Conservation (phyloP, 2,113 vertebrate genomes). For the Orientallactaga bullata region DNA sequence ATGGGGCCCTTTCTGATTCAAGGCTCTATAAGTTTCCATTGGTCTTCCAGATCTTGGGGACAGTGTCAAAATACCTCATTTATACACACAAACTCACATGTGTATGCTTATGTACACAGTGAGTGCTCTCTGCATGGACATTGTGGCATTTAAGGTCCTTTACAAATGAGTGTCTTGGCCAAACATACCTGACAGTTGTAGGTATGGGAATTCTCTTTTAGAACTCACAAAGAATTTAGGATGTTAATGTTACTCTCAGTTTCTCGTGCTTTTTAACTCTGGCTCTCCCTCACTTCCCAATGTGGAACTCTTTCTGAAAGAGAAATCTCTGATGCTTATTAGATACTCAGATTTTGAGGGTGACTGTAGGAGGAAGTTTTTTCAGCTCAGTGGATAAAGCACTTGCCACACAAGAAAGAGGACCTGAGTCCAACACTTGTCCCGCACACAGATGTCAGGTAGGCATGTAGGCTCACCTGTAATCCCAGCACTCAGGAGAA, state of each 20-base stretch:
- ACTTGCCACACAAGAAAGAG: no score
- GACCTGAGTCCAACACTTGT: no score
- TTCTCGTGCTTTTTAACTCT: not conserved
- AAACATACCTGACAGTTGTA: not conserved
- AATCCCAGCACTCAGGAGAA: no score
- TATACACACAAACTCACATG: not conserved
- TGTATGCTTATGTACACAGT: not conserved
- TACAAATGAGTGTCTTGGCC: not conserved
- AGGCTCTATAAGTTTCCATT: conserved; percentile 4
- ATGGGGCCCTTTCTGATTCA: not conserved
- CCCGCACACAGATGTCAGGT: no score
- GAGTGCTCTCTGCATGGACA: not conserved
- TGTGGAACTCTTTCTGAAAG: not conserved
- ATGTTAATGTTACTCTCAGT: not conserved
- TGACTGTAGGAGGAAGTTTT: not conserved
- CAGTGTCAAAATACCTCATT: not conserved
- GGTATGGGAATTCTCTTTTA: not conserved
- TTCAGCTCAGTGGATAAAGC: no score
- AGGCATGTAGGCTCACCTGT: no score
- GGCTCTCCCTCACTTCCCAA: not conserved
- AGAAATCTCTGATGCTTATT: not conserved
- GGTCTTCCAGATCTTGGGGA: not conserved
- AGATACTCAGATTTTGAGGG: not conserved
- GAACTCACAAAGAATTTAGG: not conserved
- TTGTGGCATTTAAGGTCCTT: not conserved